Conservation (phyloP, 1,140 invertebrate species). For the Bombus balteatus region DNA sequence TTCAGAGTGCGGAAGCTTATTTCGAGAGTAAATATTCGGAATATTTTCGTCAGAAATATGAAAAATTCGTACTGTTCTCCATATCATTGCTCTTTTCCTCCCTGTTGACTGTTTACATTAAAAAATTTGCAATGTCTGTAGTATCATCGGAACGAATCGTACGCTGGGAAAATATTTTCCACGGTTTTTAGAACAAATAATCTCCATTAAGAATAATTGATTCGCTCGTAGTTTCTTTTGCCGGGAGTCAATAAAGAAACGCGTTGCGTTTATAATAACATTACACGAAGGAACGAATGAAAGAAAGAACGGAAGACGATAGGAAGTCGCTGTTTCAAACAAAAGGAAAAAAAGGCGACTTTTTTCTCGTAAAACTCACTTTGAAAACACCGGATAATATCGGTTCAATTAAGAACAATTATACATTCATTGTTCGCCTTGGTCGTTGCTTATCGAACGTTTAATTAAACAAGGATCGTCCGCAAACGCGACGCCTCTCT, state of each 20-base stretch:
- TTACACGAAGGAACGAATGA: no score
- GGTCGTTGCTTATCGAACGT: not conserved
- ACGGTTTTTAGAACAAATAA: not conserved
- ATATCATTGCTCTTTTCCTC: not conserved
- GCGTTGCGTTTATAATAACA: not conserved
- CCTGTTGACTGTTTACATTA: not conserved
- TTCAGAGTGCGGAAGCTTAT: not conserved
- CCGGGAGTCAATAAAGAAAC: not conserved
- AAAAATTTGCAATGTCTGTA: no score
- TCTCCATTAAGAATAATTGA: no score
- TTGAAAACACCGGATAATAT: not conserved
- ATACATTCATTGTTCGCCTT: not conserved
- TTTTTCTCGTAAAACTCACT: no score
- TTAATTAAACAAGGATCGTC: constrained; percentile 23
- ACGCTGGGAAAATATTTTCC: not conserved
- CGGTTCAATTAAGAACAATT: not conserved
- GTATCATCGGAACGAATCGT: not conserved
- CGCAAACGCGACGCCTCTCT: not conserved
- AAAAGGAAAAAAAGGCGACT: not conserved
- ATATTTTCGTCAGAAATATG: not conserved
- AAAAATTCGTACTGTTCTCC: not conserved
- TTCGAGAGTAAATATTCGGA: not conserved
- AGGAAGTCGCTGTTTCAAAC: not conserved
- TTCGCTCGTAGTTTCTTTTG: not conserved
- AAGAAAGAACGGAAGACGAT: not conserved